Evolutionary conservation across 1,140 invertebrate genomes (phyloP), one percentile per base, ranked within the genome.

Genomic region (Hypsibius dujardini): DNA sequence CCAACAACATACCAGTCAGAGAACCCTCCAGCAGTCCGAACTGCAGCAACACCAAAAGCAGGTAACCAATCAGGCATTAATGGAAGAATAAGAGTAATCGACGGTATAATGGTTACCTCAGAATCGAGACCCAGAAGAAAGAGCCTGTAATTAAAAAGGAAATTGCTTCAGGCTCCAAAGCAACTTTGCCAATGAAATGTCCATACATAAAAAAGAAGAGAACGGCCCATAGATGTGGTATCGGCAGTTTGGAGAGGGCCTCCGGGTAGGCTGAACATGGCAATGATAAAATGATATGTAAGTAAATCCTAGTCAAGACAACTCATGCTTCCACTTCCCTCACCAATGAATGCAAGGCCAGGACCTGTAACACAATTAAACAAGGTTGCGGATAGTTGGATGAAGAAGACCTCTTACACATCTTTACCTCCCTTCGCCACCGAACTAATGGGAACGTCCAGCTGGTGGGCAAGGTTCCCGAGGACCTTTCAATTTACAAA

Each of bases 21-120:
- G 90, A 86, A 14, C 87, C 89, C 79, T 90, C 75, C 15, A 76
- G 45, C 59, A 76, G 72, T 7, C 75, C 79, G 77, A 81, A 80
- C 79, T 80, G 74, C n/a, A 72, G 71, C 56, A 69, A 14, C 60
- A 15, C 70, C 2, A 71, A 28, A 28, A 28, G 28, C 28, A 28
- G 28, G 28, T 28, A 28, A 28, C 28, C 28, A 28, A 28, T 28
- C 28, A 28, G 28, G 28, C 28, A 28, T 28, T 28, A 28, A 28
- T 28, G 28, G 28, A 28, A 28, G 28, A 28, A 28, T 28, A 28
- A 28, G 28, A 28, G 28, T 28, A 28, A 28, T 28, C 28, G 28
- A 28, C 28, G 28, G 28, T 28, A 28, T 28, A 28, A n/a, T n/a
- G 50, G 7, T 56, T 56, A 56, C 50, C 50, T 12, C 50, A n/a